Conservation (phyloP, 2,888 invertebrate species). For the Epiblema foenella region DNA sequence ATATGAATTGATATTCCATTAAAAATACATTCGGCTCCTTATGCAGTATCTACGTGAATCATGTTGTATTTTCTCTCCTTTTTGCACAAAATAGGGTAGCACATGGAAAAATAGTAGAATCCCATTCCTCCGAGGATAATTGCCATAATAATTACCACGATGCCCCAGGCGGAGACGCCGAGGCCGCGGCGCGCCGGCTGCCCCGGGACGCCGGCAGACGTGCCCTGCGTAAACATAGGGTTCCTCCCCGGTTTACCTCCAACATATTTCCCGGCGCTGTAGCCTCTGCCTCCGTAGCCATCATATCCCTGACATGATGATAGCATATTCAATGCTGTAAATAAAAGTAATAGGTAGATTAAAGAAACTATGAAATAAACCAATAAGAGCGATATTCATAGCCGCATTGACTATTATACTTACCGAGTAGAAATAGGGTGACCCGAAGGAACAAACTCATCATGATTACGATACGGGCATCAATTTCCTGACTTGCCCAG, state of each 20-base stretch:
- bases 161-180: slow-evolving; percentile 88
- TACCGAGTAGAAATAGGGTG: slow-evolving; percentile 66
- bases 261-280: slow-evolving; percentile 42
- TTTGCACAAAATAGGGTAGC: slow-evolving; percentile 87
- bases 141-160: slow-evolving; percentile 82
- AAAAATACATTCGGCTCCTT: slow-evolving; percentile 48
- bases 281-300: slow-evolving; percentile 52
- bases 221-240: slow-evolving; percentile 56
- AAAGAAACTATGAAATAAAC: slow-evolving; percentile 14
- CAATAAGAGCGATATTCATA: not conserved
- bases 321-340: slow-evolving; percentile 65
- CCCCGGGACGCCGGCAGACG: slow-evolving; percentile 59
- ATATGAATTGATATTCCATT: slow-evolving; percentile 28
- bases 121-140: slow-evolving; percentile 81
- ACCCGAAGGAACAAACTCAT: slow-evolving; percentile 62
- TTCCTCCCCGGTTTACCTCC: slow-evolving; percentile 48
- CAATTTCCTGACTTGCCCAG: slow-evolving; percentile 39
- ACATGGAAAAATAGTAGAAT: slow-evolving; percentile 87
- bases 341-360: slow-evolving; percentile 37
- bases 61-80: slow-evolving; percentile 84
- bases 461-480: slow-evolving; percentile 55
- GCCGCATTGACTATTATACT: slow-evolving; percentile 49
- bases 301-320: slow-evolving; percentile 57
- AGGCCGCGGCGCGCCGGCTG: slow-evolving; percentile 67
- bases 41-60: slow-evolving; percentile 79